phyloP scores from a whole-genome alignment of 1,140 invertebrate genomes.

The Schlechtendalia chinensis region DNA sequence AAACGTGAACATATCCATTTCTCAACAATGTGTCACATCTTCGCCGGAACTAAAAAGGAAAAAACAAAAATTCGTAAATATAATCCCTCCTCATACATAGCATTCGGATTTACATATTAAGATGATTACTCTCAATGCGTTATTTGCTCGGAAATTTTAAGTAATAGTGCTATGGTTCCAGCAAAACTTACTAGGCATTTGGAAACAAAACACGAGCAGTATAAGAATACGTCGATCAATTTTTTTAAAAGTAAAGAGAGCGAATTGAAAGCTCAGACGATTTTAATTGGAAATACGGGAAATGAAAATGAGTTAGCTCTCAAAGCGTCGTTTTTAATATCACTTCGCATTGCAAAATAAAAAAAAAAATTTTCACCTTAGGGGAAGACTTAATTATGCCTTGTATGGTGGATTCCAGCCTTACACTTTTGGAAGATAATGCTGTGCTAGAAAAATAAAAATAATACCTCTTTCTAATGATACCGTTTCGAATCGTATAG shows the following conservation, averaged over 20 bases:
- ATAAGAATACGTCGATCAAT: constrained; percentile 15
- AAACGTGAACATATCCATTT: no score
- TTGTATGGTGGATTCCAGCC: constrained; percentile 3
- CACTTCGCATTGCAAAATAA: constrained; percentile 32
- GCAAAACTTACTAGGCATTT: constrained; percentile 49
- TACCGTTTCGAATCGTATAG: constrained; percentile 21
- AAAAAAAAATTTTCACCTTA: constrained; percentile 40
- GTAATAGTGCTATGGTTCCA: constrained; percentile 47
- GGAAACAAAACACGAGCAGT: constrained; percentile 41
- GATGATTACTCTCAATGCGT: constrained; percentile 42
- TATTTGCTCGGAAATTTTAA: constrained; percentile 45
- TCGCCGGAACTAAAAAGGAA: constrained; percentile 8
- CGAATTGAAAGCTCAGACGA: constrained; percentile 53
- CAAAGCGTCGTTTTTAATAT: constrained; percentile 51
- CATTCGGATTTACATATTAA: constrained; percentile 42
- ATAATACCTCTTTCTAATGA: constrained; percentile 25
- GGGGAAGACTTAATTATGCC: constrained; percentile 41
- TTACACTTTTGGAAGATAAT: constrained; percentile 16
- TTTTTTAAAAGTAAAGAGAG: constrained; percentile 30
- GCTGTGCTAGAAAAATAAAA: constrained; percentile 15
- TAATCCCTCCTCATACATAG: constrained; percentile 34
- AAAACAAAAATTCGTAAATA: constrained; percentile 37
- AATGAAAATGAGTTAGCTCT: constrained; percentile 52
- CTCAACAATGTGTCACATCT: background rate
- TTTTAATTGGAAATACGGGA: constrained; percentile 47